Conservation (phyloP, 2,113 vertebrate species). For the Eolophus roseicapilla region DNA sequence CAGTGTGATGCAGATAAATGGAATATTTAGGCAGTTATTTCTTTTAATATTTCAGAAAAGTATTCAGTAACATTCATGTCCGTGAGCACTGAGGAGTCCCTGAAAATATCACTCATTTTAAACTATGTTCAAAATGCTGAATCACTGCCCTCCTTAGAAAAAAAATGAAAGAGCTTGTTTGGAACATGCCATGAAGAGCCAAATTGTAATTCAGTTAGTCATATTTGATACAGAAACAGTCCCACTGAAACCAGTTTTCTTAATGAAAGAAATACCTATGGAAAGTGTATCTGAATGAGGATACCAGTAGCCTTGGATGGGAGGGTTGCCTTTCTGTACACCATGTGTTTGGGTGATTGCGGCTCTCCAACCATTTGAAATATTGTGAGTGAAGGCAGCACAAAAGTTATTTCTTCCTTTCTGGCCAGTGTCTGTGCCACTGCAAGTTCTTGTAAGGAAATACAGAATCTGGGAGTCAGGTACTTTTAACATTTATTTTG, state of each 20-base stretch:
- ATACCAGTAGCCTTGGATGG: accelerated
- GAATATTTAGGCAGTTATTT: not conserved
- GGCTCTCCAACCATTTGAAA: not conserved
- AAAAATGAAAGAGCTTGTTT: constrained; percentile 19
- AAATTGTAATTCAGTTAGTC: constrained; percentile 39
- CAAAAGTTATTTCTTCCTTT: not conserved
- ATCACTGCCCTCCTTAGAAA: constrained; percentile 21
- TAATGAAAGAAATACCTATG: not conserved
- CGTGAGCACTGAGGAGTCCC: not conserved
- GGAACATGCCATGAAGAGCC: not conserved
- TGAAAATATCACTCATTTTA: not conserved
- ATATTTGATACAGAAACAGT: not conserved
- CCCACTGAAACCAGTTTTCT: not conserved
- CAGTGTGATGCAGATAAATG: not conserved
- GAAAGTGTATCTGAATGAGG: not conserved
- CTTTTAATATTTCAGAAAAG: not conserved
- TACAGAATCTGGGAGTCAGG: accelerated
- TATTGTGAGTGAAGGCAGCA: not conserved
- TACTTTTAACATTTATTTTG: not conserved
- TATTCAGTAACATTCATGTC: not conserved
- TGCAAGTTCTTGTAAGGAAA: not conserved
- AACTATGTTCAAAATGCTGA: constrained; percentile 1
- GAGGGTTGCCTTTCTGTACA: not conserved
- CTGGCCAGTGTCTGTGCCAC: not conserved
- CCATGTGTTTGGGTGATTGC: not conserved